Conservation (phyloP, 2,113 vertebrate genomes). For the Vanacampus margaritifer region DNA sequence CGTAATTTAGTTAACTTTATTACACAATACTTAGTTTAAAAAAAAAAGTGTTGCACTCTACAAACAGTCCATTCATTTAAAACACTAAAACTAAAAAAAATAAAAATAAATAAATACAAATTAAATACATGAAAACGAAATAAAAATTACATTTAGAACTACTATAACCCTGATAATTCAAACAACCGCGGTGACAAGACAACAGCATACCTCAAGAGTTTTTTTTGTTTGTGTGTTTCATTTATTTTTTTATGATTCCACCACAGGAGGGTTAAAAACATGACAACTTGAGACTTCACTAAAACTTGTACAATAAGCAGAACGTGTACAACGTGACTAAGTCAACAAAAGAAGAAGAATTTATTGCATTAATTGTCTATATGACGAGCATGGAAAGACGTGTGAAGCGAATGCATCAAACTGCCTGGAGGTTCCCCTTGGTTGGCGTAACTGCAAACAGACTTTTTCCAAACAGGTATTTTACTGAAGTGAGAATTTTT, state of each 20-base stretch:
- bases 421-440: conserved; percentile 58
- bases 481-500: conserved; percentile 58
- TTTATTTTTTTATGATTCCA: not conserved
- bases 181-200: no score
- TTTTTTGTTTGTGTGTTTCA: not conserved
- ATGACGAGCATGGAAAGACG: conserved; percentile 70
- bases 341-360: not conserved
- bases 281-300: not conserved
- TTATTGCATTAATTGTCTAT: conserved; percentile 57
- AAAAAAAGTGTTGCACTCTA: no score
- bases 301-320: no score
- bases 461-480: conserved; percentile 71
- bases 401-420: conserved; percentile 73
- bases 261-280: not conserved
- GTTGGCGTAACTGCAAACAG: conserved; percentile 76
- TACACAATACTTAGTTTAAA: no score
- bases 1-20: no score
- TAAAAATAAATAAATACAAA: not conserved
- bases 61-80: no score
- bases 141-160: no score
- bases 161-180: no score
- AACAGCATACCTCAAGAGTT: not conserved
- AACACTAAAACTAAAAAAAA: no score
- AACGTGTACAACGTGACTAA: not conserved
- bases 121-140: no score